Evolutionary conservation across 2,113 vertebrate genomes (phyloP), one percentile per base, ranked within the genome.

Genomic region (Phalacrocorax pelagicus): DNA sequence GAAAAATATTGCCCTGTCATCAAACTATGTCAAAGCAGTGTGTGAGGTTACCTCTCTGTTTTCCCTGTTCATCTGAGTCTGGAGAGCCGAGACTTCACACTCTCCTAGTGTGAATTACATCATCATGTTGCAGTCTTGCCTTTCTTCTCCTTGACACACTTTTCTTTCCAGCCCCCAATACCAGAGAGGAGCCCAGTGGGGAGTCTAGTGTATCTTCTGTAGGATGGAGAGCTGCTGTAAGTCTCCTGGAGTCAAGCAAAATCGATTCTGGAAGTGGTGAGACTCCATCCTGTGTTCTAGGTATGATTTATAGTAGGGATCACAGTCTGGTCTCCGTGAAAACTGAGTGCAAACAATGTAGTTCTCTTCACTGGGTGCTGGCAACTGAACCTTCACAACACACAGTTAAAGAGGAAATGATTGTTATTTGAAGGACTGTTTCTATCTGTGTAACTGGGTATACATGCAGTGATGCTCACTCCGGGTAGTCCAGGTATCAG

Each of bases 361-460:
- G 1, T 59, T 93, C 46, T 77, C 24, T 78, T 88, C 46, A 52
- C 21, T 86, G 26, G 7, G 2, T 58, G 26, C 36, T 66, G 42
- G 17, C 1, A 2, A 81, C 51, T 27, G 57, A 44, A 63, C 26
- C 23, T 74, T 84, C 32, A 73, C 12, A 78, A 70, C 38, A 30
- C 18, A 21, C 66, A 63, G n/a, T 29, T 87, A 94, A 81, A 73
- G 82, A 88, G 40, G 30, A 63, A 58, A 20, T 46, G 0, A 59
- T 38, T 96, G 52, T 92, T 81, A 18, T 67, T 73, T 82, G 69
- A 94, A 88, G 72, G 84, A 49, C 69, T 84, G 12, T 38, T 92
- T 63, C 72, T 81, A 7, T 80, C 71, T 85, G n/a, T 85, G 46
- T 90, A 52, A 23, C 71, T 85, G 32, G 15, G 6, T 72, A 18